phyloP scores from a whole-genome alignment of 2,113 vertebrate genomes.

The Charina bottae region DNA sequence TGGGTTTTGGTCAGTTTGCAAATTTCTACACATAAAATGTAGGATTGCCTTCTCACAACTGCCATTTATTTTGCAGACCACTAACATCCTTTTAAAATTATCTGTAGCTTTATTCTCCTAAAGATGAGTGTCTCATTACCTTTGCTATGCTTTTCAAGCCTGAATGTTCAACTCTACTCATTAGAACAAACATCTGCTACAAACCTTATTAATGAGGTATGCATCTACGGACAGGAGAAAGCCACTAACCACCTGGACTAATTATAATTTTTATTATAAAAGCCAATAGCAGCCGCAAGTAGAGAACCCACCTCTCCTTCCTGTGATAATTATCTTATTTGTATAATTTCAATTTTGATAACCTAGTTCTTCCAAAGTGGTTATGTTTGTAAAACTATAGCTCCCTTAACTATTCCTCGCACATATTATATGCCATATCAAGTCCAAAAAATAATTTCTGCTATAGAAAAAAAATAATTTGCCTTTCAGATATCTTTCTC shows the following conservation, averaged over 20 bases:
- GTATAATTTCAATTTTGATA: slow-evolving; percentile 32
- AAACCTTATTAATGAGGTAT: slow-evolving; percentile 70
- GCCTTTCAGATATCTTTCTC: slow-evolving; percentile 44
- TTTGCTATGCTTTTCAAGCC: slow-evolving; percentile 53
- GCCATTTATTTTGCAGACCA: slow-evolving; percentile 62
- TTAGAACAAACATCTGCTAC: slow-evolving; percentile 74
- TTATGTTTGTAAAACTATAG: slow-evolving; percentile 16
- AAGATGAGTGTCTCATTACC: slow-evolving; percentile 58
- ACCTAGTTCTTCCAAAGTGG: slow-evolving; percentile 13
- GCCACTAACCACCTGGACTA: slow-evolving; percentile 68
- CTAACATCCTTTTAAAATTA: slow-evolving; percentile 63
- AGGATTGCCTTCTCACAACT: slow-evolving; percentile 37
- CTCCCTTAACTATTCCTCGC: slow-evolving; percentile 15
- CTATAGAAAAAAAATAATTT: slow-evolving; percentile 29
- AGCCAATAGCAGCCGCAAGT: slow-evolving; percentile 49
- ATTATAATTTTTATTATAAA: slow-evolving; percentile 58
- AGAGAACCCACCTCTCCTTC: slow-evolving; percentile 39
- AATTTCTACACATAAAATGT: slow-evolving; percentile 39
- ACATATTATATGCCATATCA: background rate
- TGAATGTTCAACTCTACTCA: slow-evolving; percentile 70
- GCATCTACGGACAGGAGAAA: slow-evolving; percentile 61
- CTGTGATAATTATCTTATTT: slow-evolving; percentile 42
- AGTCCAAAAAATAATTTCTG: slow-evolving; percentile 46
- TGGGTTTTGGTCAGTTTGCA: slow-evolving; percentile 36
- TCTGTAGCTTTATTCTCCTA: slow-evolving; percentile 38